Evolutionary conservation across 2,888 invertebrate genomes (phyloP), one percentile per base, ranked within the genome.

Genomic region (Trypoxylon attenuatum): DNA sequence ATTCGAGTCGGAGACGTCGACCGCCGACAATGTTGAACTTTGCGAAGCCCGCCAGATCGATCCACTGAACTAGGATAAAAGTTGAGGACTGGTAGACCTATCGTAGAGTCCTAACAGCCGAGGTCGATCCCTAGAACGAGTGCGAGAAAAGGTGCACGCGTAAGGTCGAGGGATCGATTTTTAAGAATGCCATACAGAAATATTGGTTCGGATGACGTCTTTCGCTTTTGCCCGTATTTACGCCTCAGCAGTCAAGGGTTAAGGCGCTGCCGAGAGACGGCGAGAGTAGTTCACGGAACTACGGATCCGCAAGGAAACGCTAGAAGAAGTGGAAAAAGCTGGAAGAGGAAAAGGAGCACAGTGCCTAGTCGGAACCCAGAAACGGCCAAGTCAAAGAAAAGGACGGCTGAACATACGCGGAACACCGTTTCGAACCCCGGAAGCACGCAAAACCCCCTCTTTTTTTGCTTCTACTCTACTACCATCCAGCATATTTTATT

Each of bases 181-280:
- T 58, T 69, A 51, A 54, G 58, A 33, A 33, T 33, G 33, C 10
- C 33, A 33, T 33, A 64, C 47, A 19, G 27, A 52, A 52, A 52
- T 52, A 52, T 52, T 27, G 52, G 52, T 42, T 43, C 42, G 41
- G 23, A 13, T 15, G 42, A 27, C 21, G 45, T 33, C 45, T 46
- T 45, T 45, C 45, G 54, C n/a, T n/a, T 38, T 54, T 22, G 19
- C 22, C 23, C 33, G 54, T 54, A 38, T 54, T 54, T 54, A 54
- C 54, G 54, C 43, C 45, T 22, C 54, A 16, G 38, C 46, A 54
- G 54, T 54, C 54, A 54, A 54, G 46, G 46, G 45, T 54, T 54
- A 54, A 54, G 33, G 33, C 46, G 46, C 33, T 3, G 23, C n/a
- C 52, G 42, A 42, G 52, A 42, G 52, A 52, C 39, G 27, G 27